phyloP scores from a whole-genome alignment of 1,140 invertebrate species.

The Panonychus citri region DNA sequence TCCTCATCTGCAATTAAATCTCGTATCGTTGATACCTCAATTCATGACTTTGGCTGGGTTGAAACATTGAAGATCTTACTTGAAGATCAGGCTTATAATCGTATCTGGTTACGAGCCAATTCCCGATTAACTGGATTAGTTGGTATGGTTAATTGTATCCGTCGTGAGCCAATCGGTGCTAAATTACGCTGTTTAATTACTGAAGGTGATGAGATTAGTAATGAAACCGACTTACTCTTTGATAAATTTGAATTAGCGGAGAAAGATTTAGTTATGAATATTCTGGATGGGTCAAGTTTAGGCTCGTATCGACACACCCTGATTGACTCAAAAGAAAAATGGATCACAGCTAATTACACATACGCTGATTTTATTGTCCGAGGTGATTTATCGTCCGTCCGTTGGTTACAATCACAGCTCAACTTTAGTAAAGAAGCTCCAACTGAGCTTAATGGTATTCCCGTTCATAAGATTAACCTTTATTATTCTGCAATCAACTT shows the following conservation, averaged over 20 bases:
- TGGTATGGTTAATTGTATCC: constrained; percentile 67
- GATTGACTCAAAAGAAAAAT: constrained; percentile 16
- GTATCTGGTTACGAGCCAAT: constrained; percentile 39
- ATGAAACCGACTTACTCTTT: background rate
- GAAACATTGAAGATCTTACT: constrained; percentile 12
- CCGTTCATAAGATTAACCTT: constrained; percentile 37
- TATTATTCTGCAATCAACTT: constrained; percentile 80
- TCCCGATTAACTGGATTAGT: constrained; percentile 39
- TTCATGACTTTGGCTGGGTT: constrained; percentile 12
- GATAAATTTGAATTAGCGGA: constrained; percentile 20
- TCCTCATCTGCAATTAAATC: background rate
- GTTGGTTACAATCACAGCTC: constrained; percentile 62
- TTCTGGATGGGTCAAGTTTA: constrained; percentile 45
- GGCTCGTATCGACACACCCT: constrained; percentile 51
- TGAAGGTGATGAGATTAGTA: background rate
- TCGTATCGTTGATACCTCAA: constrained; percentile 9
- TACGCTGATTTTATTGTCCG: constrained; percentile 69
- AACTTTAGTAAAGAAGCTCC: constrained; percentile 24
- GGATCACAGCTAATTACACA: constrained; percentile 43
- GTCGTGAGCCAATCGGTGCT: constrained; percentile 50
- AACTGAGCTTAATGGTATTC: constrained; percentile 15
- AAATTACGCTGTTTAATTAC: constrained; percentile 31
- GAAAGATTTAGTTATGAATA: constrained; percentile 59
- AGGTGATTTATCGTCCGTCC: constrained; percentile 64
- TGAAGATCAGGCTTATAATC: constrained; percentile 3